Evolutionary conservation across 2,113 vertebrate species (phyloP).

Genomic region (Siphamia tubifer): DNA sequence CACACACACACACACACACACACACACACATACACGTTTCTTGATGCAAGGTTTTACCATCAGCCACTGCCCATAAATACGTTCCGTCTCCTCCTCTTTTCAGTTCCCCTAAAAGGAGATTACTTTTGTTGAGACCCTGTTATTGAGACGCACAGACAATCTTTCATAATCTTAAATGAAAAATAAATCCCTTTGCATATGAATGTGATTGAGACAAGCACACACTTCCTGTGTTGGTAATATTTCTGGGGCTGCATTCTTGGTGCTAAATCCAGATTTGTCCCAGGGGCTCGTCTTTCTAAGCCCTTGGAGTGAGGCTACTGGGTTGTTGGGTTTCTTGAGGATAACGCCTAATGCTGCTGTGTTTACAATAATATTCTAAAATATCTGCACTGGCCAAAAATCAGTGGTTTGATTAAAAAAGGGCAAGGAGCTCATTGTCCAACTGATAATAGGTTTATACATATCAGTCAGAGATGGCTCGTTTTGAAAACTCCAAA

Average conservation of each 20-base stretch:
- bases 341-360: slow-evolving; percentile 27
- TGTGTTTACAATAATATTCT: slow-evolving; percentile 42
- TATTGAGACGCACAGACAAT: slow-evolving; percentile 52
- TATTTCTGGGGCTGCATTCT: slow-evolving; percentile 8
- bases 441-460: neutral
- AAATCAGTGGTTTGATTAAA: slow-evolving; percentile 9
- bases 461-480: neutral
- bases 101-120: slow-evolving; percentile 16
- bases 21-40: neutral
- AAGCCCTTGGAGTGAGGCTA: slow-evolving; percentile 22
- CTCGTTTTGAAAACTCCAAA: no score
- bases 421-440: neutral
- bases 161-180: slow-evolving; percentile 51
- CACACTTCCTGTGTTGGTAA: slow-evolving; percentile 20
- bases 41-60: slow-evolving; percentile 1
- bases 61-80: neutral
- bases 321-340: neutral
- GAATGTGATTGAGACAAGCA: slow-evolving; percentile 39
- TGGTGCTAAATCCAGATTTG: slow-evolving; percentile 47
- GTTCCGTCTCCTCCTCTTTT: neutral
- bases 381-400: neutral
- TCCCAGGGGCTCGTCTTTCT: slow-evolving; percentile 22
- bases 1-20: no score
- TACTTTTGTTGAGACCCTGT: slow-evolving; percentile 19
- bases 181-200: slow-evolving; percentile 50